These are phyloP conservation scores for Diacarnus erythraeanus DNA, from an alignment of 37 sponge, comb jelly and placozoan species.

Conservation along the genomic window DNA sequence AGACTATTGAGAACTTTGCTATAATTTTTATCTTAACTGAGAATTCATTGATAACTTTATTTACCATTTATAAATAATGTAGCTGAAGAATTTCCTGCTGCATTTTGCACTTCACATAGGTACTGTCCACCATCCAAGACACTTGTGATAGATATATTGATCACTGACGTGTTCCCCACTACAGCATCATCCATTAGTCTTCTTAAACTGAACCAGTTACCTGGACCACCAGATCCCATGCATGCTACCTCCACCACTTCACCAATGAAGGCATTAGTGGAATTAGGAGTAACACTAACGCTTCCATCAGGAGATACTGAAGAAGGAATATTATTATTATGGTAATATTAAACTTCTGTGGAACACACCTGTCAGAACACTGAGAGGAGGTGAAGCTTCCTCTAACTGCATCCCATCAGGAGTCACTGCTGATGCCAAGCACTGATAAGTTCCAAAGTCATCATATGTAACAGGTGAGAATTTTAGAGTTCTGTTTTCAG, in stretches of 20 bases:
- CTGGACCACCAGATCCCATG: conserved; percentile 57
- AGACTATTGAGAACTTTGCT: conserved; percentile 11
- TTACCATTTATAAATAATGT: conserved; percentile 25
- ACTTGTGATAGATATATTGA: neutral
- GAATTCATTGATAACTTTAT: neutral
- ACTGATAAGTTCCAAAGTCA: too few relatives aligned
- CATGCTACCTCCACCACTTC: conserved; percentile 33
- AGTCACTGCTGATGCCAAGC: too few relatives aligned
- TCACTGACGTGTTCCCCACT: neutral
- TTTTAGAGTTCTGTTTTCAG: too few relatives aligned
- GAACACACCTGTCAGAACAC: too few relatives aligned
- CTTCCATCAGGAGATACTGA: conserved; percentile 22
- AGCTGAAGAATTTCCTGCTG: conserved; percentile 35
- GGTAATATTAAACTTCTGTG: neutral
- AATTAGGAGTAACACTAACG: neutral
- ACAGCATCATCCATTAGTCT: neutral
- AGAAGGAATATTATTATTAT: neutral
- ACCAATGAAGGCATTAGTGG: neutral
- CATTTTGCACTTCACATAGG: conserved; percentile 58
- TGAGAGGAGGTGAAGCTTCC: too few relatives aligned
- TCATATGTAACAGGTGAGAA: too few relatives aligned
- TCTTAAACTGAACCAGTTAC: conserved; percentile 36
- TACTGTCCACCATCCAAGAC: conserved; percentile 60
- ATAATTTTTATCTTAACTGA: too few relatives aligned
- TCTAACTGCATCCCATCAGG: too few relatives aligned